Evolutionary conservation across 2,888 invertebrate species (phyloP), one percentile per base, ranked within the genome.

Genomic region (Peribatodes rhomboidaria): DNA sequence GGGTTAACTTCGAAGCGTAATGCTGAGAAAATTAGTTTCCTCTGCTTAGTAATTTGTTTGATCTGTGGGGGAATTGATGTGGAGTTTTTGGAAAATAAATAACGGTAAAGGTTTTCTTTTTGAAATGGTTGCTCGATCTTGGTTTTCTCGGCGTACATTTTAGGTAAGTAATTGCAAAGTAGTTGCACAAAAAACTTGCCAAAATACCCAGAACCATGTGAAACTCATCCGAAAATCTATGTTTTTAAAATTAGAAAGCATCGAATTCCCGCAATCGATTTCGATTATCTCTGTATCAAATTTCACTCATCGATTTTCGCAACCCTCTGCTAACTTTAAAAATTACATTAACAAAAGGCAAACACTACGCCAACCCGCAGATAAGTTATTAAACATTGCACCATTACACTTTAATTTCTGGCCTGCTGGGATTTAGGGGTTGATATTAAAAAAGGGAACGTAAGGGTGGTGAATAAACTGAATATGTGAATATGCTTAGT

Each of bases 341-440:
- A 90, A 90, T 88, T 84, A 86, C 85, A 89, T 90, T 86, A 90
- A 90, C 89, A 90, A 90, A 87, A 85, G 85, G 84, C 84, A 81
- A 84, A 87, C 86, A 87, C 86, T 83, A 80, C 82, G 80, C 77
- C 77, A 68, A 84, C 89, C 92, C 92, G 87, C 91, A 90, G 90
- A 92, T 88, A 89, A 90, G 81, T 90, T 90, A 92, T 90, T 90
- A 92, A 92, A 87, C 88, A 89, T 83, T 84, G 91, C 90, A 85
- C 92, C 91, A 92, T 92, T 93, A 92, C 90, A 85, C 89, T 88
- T 91, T 90, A 91, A 92, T 92, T 89, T 88, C 83, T 84, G 78
- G 77, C 90, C 91, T 82, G 84, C 84, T 85, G 92, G 91, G 90
- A 89, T 83, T 85, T 77, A 72, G 84, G 90, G 90, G 85, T 82